Evolutionary conservation across 2,888 invertebrate genomes (phyloP).

Genomic region (Tipula helvola): DNA sequence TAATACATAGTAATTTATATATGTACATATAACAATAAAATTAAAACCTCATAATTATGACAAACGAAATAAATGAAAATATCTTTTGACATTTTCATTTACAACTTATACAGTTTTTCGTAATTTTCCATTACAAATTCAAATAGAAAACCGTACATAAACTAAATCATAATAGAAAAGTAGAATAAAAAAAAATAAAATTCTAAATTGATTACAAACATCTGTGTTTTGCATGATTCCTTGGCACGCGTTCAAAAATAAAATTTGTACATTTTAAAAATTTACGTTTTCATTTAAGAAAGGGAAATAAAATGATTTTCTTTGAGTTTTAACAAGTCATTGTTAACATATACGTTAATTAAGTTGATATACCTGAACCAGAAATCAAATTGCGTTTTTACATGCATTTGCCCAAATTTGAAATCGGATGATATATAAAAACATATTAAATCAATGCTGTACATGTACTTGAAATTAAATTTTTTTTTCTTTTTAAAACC

Average conservation of each 20-base stretch:
- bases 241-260: constrained; percentile 4
- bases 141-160: not conserved
- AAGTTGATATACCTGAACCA: not conserved
- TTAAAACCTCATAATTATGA: not conserved
- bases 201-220: not conserved
- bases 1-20: not conserved
- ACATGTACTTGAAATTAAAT: too few species aligned
- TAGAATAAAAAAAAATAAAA: not conserved
- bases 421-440: too few species aligned
- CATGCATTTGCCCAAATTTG: too few species aligned
- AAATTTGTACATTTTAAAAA: not conserved
- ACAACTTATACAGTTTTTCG: not conserved
- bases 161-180: not conserved
- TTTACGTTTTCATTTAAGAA: not conserved
- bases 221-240: not conserved
- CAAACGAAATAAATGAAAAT: not conserved
- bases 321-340: not conserved
- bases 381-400: too few species aligned
- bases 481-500: too few species aligned
- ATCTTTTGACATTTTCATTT: not conserved
- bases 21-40: not conserved
- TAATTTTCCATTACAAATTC: not conserved
- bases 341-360: not conserved
- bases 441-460: too few species aligned
- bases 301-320: not conserved